Evolutionary conservation across 2,888 invertebrate species (phyloP).

Genomic region (Acheta domesticus): DNA sequence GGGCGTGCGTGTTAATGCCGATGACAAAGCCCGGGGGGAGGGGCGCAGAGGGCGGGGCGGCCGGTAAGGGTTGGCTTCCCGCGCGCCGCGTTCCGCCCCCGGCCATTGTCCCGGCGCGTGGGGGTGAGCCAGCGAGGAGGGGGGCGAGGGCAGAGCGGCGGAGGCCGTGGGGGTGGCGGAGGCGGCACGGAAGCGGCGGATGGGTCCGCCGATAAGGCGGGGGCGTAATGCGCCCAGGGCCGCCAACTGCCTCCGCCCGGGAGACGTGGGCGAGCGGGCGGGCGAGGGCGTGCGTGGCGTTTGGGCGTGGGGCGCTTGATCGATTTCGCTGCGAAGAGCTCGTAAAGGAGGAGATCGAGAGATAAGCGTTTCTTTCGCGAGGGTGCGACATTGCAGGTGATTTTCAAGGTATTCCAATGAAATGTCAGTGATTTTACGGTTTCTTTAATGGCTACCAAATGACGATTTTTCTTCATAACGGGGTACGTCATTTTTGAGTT

Average conservation of each 20-base stretch:
- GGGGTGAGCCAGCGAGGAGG: background rate
- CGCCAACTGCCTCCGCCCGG: conserved; percentile 1
- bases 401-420: too few relatives aligned
- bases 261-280: background rate
- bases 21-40: background rate
- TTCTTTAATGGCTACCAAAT: too few relatives aligned
- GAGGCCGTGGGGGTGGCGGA: background rate
- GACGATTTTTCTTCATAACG: too few relatives aligned
- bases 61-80: background rate
- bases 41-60: background rate
- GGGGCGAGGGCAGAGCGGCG: background rate
- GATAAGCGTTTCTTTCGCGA: background rate
- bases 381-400: background rate
- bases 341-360: conserved; percentile 7
- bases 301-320: background rate
- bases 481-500: too few relatives aligned
- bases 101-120: background rate
- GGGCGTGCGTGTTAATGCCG: background rate
- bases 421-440: too few relatives aligned
- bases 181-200: background rate
- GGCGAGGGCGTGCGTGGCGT: too few relatives aligned
- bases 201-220: conserved; percentile 11
- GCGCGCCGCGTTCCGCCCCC: background rate
- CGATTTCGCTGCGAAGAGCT: background rate
- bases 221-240: background rate